Evolutionary conservation across 2,113 vertebrate species (phyloP).

Genomic region (Cynocephalus volans): DNA sequence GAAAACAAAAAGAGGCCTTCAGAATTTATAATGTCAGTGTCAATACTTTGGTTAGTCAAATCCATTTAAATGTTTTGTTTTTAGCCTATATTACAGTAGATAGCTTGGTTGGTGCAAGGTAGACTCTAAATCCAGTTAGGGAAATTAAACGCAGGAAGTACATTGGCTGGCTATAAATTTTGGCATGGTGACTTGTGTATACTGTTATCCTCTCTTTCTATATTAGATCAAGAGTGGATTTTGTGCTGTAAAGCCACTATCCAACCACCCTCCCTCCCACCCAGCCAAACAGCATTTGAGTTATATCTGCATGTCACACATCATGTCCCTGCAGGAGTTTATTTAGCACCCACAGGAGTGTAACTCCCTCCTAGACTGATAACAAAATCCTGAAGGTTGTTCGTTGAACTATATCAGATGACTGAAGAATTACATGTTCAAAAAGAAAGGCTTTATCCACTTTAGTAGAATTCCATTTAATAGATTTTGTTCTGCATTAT

Average conservation of each 20-base stretch:
- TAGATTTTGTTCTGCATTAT: background rate
- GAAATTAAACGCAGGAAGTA: conserved; percentile 34
- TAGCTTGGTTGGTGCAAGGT: background rate
- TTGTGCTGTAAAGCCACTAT: background rate
- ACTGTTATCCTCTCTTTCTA: background rate
- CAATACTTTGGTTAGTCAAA: background rate
- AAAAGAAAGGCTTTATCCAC: background rate
- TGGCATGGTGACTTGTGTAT: background rate
- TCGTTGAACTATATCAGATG: background rate
- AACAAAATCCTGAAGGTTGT: background rate
- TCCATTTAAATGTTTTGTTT: conserved; percentile 33
- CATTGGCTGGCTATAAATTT: background rate
- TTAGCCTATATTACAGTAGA: background rate
- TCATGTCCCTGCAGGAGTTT: background rate
- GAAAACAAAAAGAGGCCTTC: background rate
- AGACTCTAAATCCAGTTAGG: background rate
- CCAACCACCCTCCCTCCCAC: background rate
- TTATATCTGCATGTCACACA: background rate
- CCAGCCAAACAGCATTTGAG: background rate
- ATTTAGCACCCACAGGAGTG: background rate
- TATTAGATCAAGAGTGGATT: background rate
- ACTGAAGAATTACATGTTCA: background rate
- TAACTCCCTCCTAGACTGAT: background rate
- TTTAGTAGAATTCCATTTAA: background rate
- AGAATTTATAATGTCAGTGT: background rate